These are phyloP conservation scores for Hedya salicella DNA, from an alignment of 2,888 invertebrate genomes.

Conservation along the genomic window DNA sequence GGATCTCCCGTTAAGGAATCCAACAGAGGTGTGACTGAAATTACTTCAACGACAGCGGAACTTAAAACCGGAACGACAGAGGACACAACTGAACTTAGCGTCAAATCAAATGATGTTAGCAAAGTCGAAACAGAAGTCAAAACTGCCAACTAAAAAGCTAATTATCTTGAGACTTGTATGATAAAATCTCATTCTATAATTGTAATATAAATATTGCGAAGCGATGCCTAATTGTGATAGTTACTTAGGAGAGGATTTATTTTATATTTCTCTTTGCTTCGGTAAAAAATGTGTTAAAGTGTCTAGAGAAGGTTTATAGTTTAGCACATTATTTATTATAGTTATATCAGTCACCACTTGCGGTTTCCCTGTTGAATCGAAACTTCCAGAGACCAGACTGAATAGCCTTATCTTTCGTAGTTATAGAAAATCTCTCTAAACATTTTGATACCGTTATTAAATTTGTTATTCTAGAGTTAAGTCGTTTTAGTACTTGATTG, in stretches of 20 bases:
- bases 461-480: constrained; percentile 27
- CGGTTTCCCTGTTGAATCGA: constrained; percentile 34
- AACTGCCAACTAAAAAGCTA: constrained; percentile 25
- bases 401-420: constrained; percentile 40
- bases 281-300: constrained; percentile 26
- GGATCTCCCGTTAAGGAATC: constrained; percentile 43
- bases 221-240: constrained; percentile 51
- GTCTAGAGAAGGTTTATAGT: constrained; percentile 33
- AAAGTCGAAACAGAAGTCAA: constrained; percentile 25
- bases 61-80: constrained; percentile 1
- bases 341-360: constrained; percentile 22
- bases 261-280: constrained; percentile 20
- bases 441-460: constrained; percentile 32
- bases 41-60: background rate
- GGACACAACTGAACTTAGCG: constrained; percentile 12
- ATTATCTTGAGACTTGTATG: constrained; percentile 26
- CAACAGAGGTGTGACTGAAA: background rate
- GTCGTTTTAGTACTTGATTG: constrained; percentile 29
- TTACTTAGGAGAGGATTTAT: constrained; percentile 42
- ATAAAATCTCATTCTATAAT: constrained; percentile 43
- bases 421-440: constrained; percentile 37
- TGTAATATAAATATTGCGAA: constrained; percentile 47
- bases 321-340: constrained; percentile 30
- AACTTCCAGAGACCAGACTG: constrained; percentile 40
- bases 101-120: constrained; percentile 16